phyloP scores from a whole-genome alignment of 2,113 vertebrate genomes.

The Neotragus moschatus region DNA sequence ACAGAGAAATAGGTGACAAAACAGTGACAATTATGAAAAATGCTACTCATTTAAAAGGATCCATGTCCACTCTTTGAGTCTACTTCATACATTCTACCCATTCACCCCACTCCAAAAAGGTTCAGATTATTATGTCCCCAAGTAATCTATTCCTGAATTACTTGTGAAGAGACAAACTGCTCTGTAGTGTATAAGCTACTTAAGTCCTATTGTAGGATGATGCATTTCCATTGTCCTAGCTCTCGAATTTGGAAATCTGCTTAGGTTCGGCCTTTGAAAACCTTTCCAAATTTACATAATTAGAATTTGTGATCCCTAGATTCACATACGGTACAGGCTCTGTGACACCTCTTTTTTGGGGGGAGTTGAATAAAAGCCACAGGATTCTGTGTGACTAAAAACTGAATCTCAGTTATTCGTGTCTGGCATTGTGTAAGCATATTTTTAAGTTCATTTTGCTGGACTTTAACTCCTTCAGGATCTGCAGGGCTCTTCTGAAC shows the following conservation, averaged over 20 bases:
- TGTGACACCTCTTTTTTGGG: conserved; percentile 72
- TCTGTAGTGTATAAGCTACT: conserved; percentile 63
- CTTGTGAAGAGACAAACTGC: conserved; percentile 47
- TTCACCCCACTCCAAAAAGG: neutral
- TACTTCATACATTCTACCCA: neutral
- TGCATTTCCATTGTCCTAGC: conserved; percentile 19
- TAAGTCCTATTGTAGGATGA: neutral
- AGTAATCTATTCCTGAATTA: conserved; percentile 64
- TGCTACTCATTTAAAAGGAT: conserved; percentile 20
- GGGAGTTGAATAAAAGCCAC: conserved; percentile 71
- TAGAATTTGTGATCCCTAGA: conserved; percentile 49
- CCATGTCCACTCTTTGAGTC: conserved; percentile 52
- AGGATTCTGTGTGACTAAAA: neutral
- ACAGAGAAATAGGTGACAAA: conserved; percentile 56
- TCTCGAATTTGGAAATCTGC: conserved; percentile 48
- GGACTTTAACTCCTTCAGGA: conserved; percentile 83
- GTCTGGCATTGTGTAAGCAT: conserved; percentile 99
- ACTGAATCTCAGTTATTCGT: conserved; percentile 96
- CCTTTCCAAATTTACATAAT: conserved; percentile 60
- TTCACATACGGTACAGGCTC: conserved; percentile 64
- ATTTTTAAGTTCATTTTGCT: conserved; percentile 90
- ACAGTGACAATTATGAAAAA: conserved; percentile 66
- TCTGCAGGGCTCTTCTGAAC: conserved; percentile 97
- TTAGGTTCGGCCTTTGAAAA: conserved; percentile 53
- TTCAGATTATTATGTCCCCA: conserved; percentile 41